Conservation (phyloP, 2,888 invertebrate species). For the Stratiomys singularior region DNA sequence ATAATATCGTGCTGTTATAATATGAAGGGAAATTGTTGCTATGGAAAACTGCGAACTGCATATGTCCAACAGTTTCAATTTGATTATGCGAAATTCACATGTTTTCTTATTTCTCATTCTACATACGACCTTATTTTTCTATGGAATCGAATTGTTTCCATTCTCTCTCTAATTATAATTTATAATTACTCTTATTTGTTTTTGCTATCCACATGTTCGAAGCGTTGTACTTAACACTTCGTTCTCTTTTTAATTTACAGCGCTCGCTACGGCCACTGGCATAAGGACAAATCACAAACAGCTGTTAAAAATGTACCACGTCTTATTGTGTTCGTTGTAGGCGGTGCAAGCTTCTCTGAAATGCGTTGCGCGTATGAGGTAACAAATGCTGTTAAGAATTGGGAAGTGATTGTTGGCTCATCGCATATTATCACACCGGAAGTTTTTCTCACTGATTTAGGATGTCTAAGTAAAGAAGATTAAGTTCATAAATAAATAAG, state of each 20-base stretch:
- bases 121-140: too few species aligned
- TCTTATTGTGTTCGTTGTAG: slow-evolving; percentile 94
- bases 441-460: slow-evolving; percentile 90
- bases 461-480: slow-evolving; percentile 65
- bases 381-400: slow-evolving; percentile 92
- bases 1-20: too few species aligned
- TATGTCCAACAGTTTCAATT: too few species aligned
- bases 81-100: too few species aligned
- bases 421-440: slow-evolving; percentile 97
- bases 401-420: slow-evolving; percentile 98
- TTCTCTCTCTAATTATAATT: too few species aligned
- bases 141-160: too few species aligned
- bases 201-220: too few species aligned
- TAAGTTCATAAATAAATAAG: slow-evolving; percentile 54
- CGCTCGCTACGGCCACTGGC: slow-evolving; percentile 99
- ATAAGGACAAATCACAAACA: slow-evolving; percentile 95
- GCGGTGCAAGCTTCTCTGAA: slow-evolving; percentile 96
- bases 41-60: too few species aligned
- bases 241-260: slow-evolving; percentile 66
- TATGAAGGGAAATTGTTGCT: too few species aligned
- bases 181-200: too few species aligned
- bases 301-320: slow-evolving; percentile 96
- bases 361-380: slow-evolving; percentile 99
- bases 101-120: too few species aligned
- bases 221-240: too few species aligned